A percentile compares a stretch with the other conserved stretches of the same genome.
phyloP scores from a whole-genome alignment of 2,113 vertebrate genomes.

The Sapayoa aenigma region DNA sequence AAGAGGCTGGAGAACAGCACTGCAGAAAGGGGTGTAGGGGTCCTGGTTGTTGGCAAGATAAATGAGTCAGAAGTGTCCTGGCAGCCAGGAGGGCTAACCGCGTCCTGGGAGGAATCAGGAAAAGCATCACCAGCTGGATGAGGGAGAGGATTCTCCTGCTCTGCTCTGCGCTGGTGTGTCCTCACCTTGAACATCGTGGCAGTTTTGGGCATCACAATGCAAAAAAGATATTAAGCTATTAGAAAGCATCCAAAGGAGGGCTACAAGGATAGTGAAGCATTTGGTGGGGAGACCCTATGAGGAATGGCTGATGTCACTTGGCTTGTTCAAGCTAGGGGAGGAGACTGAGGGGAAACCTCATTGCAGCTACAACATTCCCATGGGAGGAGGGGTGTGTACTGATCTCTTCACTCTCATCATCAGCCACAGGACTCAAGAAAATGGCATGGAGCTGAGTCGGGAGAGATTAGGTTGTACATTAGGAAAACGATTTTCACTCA shows the following conservation, averaged over 20 bases:
- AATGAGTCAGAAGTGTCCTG: background rate
- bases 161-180: background rate
- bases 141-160: background rate
- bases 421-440: rapidly evolving
- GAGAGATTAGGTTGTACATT: rapidly evolving
- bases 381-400: rapidly evolving
- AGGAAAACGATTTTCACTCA: background rate
- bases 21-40: background rate
- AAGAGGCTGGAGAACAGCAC: background rate
- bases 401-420: background rate
- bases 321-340: background rate
- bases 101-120: background rate
- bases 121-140: rapidly evolving
- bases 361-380: rapidly evolving
- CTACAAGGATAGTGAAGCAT: too few relatives aligned
- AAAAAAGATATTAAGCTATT: background rate
- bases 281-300: rapidly evolving
- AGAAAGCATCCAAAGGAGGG: background rate
- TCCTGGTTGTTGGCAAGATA: background rate
- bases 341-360: background rate
- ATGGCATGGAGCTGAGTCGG: background rate
- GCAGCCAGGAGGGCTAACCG: background rate
- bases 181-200: background rate
- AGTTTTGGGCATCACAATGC: rapidly evolving
- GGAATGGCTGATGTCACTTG: background rate